phyloP scores from a whole-genome alignment of 2,888 invertebrate genomes.

The Apeira syringaria region DNA sequence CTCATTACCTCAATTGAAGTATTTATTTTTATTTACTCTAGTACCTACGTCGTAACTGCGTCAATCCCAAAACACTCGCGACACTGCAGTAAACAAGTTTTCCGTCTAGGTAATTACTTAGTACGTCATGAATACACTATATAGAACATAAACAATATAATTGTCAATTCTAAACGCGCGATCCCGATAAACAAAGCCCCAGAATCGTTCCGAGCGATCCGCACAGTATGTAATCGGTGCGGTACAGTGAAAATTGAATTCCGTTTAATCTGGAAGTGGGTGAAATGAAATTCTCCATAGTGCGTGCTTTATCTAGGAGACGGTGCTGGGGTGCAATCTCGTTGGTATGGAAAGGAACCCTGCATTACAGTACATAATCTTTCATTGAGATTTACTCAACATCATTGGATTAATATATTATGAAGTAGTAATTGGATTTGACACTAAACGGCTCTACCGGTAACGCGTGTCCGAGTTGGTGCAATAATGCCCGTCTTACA shows the following conservation, averaged over 20 bases:
- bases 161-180: constrained; percentile 11
- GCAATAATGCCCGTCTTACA: too few relatives aligned
- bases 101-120: not conserved
- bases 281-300: constrained; percentile 69
- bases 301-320: constrained; percentile 69
- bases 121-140: not conserved
- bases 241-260: constrained; percentile 62
- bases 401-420: too few relatives aligned
- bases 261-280: constrained; percentile 60
- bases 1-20: not conserved
- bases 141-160: not conserved
- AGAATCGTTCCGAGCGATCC: constrained; percentile 16
- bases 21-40: not conserved
- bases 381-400: too few relatives aligned
- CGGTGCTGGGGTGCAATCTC: constrained; percentile 49
- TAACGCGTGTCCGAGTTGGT: too few relatives aligned
- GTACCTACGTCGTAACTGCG: not conserved
- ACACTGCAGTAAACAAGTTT: not conserved
- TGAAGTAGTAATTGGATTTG: too few relatives aligned
- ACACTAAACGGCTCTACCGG: too few relatives aligned
- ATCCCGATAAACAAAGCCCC: constrained; percentile 12
- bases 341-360: constrained; percentile 27
- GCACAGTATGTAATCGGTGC: constrained; percentile 38
- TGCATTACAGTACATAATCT: constrained; percentile 7
- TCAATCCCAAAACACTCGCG: not conserved